These are phyloP conservation scores for Ceyx margarethae DNA, from an alignment of 2,113 vertebrate species.

Conservation along the genomic window DNA sequence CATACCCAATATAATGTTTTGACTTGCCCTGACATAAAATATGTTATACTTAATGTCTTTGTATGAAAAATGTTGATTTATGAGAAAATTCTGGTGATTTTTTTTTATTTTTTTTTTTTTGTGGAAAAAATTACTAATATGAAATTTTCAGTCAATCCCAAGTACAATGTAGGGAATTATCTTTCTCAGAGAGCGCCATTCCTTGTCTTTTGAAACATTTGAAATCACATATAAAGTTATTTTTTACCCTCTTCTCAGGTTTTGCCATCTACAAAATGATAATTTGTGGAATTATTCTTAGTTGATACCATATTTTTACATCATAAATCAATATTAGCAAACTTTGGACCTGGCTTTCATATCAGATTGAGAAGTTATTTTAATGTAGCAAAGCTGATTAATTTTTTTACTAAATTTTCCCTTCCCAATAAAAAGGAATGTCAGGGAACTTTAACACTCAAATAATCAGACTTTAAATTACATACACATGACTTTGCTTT, in stretches of 20 bases:
- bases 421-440: not conserved
- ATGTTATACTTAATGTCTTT: not conserved
- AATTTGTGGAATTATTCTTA: not conserved
- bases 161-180: not conserved
- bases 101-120: not conserved
- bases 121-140: not conserved
- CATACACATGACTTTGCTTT: conserved; percentile 15
- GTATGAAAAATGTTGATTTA: conserved; percentile 2
- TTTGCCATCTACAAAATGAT: not conserved
- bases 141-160: conserved; percentile 4
- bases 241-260: not conserved
- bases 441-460: not conserved
- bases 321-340: not conserved
- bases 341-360: not conserved
- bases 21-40: not conserved
- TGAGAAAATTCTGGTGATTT: not conserved
- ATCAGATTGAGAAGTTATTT: not conserved
- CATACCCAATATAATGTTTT: not conserved
- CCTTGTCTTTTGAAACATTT: not conserved
- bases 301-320: not conserved
- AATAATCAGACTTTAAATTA: conserved; percentile 40
- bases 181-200: not conserved
- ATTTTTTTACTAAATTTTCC: not conserved
- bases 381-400: not conserved
- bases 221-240: not conserved